Conservation (phyloP, 1,140 invertebrate genomes). For the Calephelis nemesis region DNA sequence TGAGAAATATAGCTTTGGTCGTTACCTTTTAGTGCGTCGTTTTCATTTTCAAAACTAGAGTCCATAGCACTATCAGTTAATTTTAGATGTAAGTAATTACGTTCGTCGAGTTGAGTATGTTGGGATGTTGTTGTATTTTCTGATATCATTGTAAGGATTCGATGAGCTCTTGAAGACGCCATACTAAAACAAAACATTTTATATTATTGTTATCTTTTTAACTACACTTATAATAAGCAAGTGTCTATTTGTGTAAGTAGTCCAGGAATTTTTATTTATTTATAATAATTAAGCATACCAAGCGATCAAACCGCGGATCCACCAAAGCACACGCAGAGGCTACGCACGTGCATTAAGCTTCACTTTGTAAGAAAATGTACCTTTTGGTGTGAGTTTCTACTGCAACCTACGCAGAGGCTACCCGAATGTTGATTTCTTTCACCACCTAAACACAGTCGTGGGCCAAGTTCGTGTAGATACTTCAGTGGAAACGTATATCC, state of each 20-base stretch:
- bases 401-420: too few species aligned
- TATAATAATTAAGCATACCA: conserved; percentile 13
- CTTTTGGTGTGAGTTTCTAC: too few species aligned
- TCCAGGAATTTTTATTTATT: background rate
- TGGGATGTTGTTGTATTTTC: too few species aligned
- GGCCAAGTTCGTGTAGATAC: too few species aligned
- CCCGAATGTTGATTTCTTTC: too few species aligned
- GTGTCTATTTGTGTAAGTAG: too few species aligned
- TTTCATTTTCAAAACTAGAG: conserved; percentile 9
- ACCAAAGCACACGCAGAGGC: background rate
- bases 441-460: too few species aligned
- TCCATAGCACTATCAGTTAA: conserved; percentile 1
- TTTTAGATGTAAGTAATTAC: conserved; percentile 12
- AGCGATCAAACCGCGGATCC: background rate
- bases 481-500: too few species aligned
- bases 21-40: too few species aligned
- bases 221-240: background rate
- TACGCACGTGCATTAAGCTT: background rate
- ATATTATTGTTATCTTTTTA: background rate
- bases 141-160: too few species aligned
- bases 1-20: too few species aligned
- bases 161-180: background rate
- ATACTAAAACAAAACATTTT: conserved; percentile 10
- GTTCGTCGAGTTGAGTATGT: conserved; percentile 17
- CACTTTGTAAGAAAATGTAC: too few species aligned